phyloP scores from a whole-genome alignment of 2,888 invertebrate species.

The Brachypalpus laphriformis region DNA sequence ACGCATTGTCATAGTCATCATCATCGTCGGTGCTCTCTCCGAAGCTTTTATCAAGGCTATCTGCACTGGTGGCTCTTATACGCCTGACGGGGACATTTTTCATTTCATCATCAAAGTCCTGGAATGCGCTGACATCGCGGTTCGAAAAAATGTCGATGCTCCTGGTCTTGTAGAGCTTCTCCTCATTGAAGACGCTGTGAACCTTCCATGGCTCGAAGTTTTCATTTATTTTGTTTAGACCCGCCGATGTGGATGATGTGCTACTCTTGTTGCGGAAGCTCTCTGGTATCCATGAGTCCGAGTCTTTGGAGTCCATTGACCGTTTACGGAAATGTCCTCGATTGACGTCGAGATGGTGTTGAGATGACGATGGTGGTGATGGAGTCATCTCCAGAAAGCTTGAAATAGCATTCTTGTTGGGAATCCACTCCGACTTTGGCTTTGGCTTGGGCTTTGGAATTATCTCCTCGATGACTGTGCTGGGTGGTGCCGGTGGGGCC shows the following conservation, averaged over 20 bases:
- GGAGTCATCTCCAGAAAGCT: constrained; percentile 76
- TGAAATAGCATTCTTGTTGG: constrained; percentile 77
- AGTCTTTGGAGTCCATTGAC: constrained; percentile 77
- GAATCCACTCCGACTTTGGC: constrained; percentile 76
- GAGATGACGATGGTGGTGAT: constrained; percentile 37
- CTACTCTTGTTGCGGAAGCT: constrained; percentile 67
- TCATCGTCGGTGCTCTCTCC: constrained; percentile 77
- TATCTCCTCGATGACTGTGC: constrained; percentile 64
- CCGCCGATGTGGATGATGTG: constrained; percentile 58
- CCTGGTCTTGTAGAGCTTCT: constrained; percentile 78
- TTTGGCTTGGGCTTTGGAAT: constrained; percentile 45
- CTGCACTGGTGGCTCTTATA: constrained; percentile 74
- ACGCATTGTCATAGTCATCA: constrained; percentile 76
- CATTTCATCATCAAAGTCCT: constrained; percentile 81
- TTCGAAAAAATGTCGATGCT: constrained; percentile 81
- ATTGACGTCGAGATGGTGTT: constrained; percentile 39
- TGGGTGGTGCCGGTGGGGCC: constrained; percentile 73
- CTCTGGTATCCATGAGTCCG: constrained; percentile 78
- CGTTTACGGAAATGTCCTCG: constrained; percentile 75
- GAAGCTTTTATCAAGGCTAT: constrained; percentile 63
- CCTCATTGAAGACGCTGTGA: constrained; percentile 46
- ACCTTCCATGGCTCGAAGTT: constrained; percentile 76
- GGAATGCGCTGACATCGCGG: constrained; percentile 77
- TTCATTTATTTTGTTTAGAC: constrained; percentile 75
- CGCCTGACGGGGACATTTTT: constrained; percentile 79